These are phyloP conservation scores for Lethocerus indicus DNA, from an alignment of 1,140 invertebrate genomes.

Conservation along the genomic window DNA sequence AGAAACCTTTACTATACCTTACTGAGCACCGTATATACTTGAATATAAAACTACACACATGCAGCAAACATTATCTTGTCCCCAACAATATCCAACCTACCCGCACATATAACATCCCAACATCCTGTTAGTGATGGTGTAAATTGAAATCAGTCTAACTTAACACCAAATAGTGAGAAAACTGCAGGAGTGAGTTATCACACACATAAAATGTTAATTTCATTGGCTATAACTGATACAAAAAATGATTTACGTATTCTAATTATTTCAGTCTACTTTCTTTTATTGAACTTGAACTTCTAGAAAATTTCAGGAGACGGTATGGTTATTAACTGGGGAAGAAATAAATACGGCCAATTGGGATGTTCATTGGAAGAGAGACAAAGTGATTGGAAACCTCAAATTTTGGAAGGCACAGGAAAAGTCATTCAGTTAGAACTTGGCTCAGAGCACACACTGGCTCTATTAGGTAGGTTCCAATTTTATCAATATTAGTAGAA, in stretches of 20 bases:
- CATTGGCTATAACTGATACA: background rate
- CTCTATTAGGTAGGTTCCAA: conserved; percentile 26
- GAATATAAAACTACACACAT: too few species aligned
- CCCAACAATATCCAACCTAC: too few species aligned
- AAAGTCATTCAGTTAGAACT: conserved; percentile 37
- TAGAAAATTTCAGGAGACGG: conserved; percentile 30
- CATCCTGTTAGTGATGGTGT: too few species aligned
- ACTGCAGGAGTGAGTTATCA: too few species aligned
- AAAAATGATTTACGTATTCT: background rate
- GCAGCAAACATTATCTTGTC: too few species aligned
- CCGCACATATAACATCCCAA: too few species aligned
- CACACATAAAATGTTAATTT: too few species aligned
- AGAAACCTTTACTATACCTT: too few species aligned
- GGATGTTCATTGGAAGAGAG: conserved; percentile 26
- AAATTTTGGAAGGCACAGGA: conserved; percentile 14
- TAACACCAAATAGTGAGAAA: too few species aligned
- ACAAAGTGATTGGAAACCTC: conserved; percentile 7
- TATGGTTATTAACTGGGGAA: conserved; percentile 50
- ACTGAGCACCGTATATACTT: too few species aligned
- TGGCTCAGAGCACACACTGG: conserved; percentile 64
- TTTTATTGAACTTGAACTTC: too few species aligned
- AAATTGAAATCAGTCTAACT: too few species aligned
- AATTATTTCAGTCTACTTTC: background rate
- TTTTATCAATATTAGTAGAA: background rate
- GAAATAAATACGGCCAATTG: conserved; percentile 64